Percentiles rank a stretch among this genome's conserved stretches.
Conservation (phyloP, 1,140 invertebrate species). For the Theocolax elegans region DNA sequence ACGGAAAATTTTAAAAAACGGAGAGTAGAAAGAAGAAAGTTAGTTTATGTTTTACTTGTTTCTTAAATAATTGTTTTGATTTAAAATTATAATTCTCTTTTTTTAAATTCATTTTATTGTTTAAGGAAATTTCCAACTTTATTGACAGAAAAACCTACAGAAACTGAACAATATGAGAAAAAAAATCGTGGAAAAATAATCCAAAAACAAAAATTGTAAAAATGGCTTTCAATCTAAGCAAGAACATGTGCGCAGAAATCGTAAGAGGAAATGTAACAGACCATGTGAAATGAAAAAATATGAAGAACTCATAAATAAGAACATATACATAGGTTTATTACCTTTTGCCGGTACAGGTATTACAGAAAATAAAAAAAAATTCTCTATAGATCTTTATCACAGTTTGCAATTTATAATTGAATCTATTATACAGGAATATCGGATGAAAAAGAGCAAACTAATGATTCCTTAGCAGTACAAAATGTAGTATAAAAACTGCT, state of each 20-base stretch:
- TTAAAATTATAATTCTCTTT: conserved; percentile 29
- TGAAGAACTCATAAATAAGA: conserved; percentile 6
- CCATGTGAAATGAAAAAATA: conserved; percentile 17
- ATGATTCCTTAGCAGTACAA: not conserved
- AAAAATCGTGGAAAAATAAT: conserved; percentile 76
- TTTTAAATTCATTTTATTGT: conserved; percentile 6
- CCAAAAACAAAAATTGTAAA: conserved; percentile 57
- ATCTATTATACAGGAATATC: conserved; percentile 21
- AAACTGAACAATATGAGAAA: conserved; percentile 74
- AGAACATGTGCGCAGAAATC: conserved; percentile 3
- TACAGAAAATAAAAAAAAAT: not conserved
- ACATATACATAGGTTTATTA: conserved; percentile 53
- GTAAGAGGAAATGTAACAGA: conserved; percentile 42
- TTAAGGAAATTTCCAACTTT: conserved; percentile 74
- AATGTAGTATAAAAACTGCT: no score
- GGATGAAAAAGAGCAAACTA: conserved; percentile 1
- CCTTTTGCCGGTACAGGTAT: conserved; percentile 58
- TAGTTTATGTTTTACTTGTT: conserved; percentile 39
- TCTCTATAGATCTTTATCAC: no score
- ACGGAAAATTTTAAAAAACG: conserved; percentile 84
- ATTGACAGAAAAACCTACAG: conserved; percentile 76
- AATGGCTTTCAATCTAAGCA: conserved; percentile 42
- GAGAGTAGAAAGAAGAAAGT: conserved; percentile 81
- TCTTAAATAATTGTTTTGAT: not conserved
- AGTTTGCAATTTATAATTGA: no score